Base-by-base conservation (phyloP, 1,140 invertebrate species). In the Chionoecetes opilio region DNA sequence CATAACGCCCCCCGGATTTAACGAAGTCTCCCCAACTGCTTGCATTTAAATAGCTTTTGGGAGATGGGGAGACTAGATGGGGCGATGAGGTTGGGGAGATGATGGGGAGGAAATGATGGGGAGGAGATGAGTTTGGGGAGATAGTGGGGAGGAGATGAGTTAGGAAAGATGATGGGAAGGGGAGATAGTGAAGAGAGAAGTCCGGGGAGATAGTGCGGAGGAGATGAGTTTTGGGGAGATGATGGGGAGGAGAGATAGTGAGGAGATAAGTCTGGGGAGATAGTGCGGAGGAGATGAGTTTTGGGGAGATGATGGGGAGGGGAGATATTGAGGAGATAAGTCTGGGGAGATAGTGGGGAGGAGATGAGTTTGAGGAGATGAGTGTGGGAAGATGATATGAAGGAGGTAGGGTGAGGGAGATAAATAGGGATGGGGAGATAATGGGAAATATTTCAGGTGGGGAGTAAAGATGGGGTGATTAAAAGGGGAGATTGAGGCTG, bases 1-100 rank as follows among this genome's bases (percentile, higher is more conserved):
- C 84, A 92, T 35, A 85, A 35, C 91, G 85, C 91, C 75, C 82
- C 91, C 75, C 82, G 34, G 82, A 92, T 92, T 85, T 92, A 92
- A 92, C 75, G 82, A 85, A 75, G 14, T 34, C 46, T 92, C 38
- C 35, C 38, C 34, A 2, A 26, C 86, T 92, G 82, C 91, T 91
- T 91, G 89, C 89, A 91, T 91, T 91, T 91, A 91, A 75, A 75
- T 75, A 11, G 34, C 46, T 53, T 75, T 14, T n/a, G 29, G 38
- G 46, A 5, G 21, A 75, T 53, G 32, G 88, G 31, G 46, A 63
- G 88, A 34, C 35, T 37, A 0, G 37, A 26, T 6, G 41, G 41
- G 41, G 14, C 5, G 26, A 21, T 9, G 88, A 32, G 46, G 34
- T 38, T 9, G 88, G 34, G 2, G 34, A 21, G 2, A 1, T 31